Percentiles rank a stretch among this genome's conserved stretches.
Conservation (phyloP, 2,797 vertebrate genomes). For the Hydrolagus colliei region DNA sequence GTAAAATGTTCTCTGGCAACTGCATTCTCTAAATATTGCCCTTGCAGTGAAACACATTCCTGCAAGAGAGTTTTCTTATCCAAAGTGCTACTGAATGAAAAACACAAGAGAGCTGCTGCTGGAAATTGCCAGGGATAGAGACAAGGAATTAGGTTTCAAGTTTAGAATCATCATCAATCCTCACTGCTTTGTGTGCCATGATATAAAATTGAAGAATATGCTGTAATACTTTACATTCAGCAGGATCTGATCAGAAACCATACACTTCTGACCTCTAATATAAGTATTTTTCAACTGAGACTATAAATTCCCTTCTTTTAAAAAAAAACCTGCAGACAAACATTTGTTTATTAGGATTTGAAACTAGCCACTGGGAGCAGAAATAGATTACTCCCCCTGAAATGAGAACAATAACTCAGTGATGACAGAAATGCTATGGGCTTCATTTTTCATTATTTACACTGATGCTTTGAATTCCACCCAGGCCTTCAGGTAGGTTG, state of each 20-base stretch:
- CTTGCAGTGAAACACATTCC: neutral
- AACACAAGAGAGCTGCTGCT: neutral
- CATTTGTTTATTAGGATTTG: too few species aligned
- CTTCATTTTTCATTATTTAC: neutral
- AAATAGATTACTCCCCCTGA: neutral
- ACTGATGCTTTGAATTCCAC: too few species aligned
- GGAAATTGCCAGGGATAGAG: neutral
- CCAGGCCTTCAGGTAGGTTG: too few species aligned
- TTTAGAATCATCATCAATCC: neutral
- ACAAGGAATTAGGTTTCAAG: neutral
- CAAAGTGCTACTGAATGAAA: neutral
- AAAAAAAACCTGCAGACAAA: too few species aligned
- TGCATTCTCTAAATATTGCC: neutral
- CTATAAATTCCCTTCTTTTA: too few species aligned
- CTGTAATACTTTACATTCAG: neutral
- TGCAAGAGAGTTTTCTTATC: neutral
- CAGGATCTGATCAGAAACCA: neutral
- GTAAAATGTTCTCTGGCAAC: neutral
- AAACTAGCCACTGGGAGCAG: neutral
- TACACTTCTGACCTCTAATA: neutral
- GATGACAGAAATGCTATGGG: neutral
- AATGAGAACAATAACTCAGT: neutral
- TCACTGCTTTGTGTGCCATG: neutral
- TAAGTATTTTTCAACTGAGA: too few species aligned
- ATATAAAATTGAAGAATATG: neutral